These are phyloP conservation scores for Papilio aristodemus DNA, from an alignment of 1,140 invertebrate species.

Conservation along the genomic window DNA sequence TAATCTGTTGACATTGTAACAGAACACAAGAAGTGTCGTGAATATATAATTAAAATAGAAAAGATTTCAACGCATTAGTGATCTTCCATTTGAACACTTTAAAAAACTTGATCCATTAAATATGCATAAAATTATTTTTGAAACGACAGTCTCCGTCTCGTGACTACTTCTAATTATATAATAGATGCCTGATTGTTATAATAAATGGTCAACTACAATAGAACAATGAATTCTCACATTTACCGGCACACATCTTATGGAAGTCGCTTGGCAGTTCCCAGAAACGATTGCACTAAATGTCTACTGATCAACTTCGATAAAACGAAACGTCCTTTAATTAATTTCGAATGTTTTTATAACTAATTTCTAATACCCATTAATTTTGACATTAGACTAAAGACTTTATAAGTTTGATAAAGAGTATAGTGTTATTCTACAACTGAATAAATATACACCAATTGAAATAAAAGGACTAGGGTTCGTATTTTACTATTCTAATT, in stretches of 20 bases:
- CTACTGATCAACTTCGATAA: constrained; percentile 36
- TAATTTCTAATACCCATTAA: no score
- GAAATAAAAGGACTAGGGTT: no score
- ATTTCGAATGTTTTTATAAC: no score
- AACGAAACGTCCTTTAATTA: constrained; percentile 35
- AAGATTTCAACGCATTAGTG: constrained; percentile 18
- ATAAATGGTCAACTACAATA: constrained; percentile 68
- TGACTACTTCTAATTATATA: constrained; percentile 60
- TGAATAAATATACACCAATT: no score
- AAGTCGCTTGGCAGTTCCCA: constrained; percentile 7
- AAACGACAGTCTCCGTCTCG: constrained; percentile 40
- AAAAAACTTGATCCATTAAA: constrained; percentile 7
- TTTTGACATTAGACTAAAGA: no score
- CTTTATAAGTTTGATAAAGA: no score
- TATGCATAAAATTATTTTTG: background rate
- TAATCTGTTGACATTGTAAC: no score
- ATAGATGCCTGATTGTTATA: constrained; percentile 56
- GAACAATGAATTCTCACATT: constrained; percentile 76
- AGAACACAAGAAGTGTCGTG: no score
- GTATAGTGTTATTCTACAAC: no score
- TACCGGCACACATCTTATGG: constrained; percentile 49
- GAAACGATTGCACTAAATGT: constrained; percentile 31
- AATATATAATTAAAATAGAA: constrained; percentile 1
- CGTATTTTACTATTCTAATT: no score
- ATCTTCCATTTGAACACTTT: background rate